phyloP scores from a whole-genome alignment of 1,140 invertebrate genomes.

The Heliconius nattereri region DNA sequence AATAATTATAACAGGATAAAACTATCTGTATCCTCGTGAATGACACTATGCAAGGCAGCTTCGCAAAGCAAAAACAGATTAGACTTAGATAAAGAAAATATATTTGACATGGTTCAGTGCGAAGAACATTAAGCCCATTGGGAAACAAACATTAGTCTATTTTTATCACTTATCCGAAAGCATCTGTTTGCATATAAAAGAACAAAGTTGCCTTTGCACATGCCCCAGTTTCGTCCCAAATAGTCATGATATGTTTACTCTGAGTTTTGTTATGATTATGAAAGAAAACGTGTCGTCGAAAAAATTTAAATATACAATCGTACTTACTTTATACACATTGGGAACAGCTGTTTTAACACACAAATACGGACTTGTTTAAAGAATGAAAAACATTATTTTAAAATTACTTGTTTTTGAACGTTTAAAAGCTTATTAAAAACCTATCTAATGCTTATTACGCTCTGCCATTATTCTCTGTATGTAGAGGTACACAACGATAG shows the following conservation, averaged over 20 bases:
- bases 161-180: constrained; percentile 16
- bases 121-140: background rate
- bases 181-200: constrained; percentile 15
- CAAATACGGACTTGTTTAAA: background rate
- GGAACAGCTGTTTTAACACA: background rate
- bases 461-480: no score
- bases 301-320: background rate
- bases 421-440: no score
- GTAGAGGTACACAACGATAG: no score
- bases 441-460: no score
- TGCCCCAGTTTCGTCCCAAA: constrained; percentile 7
- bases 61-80: background rate
- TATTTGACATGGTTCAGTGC: background rate
- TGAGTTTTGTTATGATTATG: constrained; percentile 11
- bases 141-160: constrained; percentile 2
- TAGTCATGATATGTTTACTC: background rate
- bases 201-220: constrained; percentile 14
- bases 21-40: background rate
- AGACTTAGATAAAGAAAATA: background rate
- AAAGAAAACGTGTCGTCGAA: constrained; percentile 14
- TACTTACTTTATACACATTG: background rate
- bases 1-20: background rate
- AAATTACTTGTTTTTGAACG: no score
- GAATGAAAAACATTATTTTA: background rate
- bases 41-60: background rate